Percentiles rank a stretch among this genome's conserved stretches.
These are phyloP conservation scores for Gasteruption jaculator DNA, from an alignment of 2,888 invertebrate species.

Conservation along the genomic window DNA sequence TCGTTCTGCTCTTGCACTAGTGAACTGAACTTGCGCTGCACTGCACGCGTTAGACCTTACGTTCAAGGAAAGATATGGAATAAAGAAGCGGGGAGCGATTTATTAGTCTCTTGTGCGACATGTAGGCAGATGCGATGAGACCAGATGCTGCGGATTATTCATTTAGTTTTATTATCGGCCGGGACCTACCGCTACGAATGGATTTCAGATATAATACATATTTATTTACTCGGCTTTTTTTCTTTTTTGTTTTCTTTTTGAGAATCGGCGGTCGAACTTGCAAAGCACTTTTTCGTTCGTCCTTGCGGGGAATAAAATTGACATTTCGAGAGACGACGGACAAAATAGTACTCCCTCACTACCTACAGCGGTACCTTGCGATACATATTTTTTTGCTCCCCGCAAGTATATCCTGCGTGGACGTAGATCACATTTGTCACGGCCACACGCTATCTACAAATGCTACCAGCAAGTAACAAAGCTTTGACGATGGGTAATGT, in stretches of 20 bases:
- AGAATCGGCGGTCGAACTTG: not conserved
- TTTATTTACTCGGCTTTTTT: not conserved
- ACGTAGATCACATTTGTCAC: slow-evolving; percentile 40
- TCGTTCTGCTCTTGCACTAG: too few species aligned
- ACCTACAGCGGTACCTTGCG: slow-evolving; percentile 26
- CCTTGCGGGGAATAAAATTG: slow-evolving; percentile 13
- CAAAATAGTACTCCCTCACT: too few species aligned
- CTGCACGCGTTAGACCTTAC: too few species aligned
- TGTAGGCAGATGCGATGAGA: slow-evolving; percentile 33
- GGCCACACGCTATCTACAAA: slow-evolving; percentile 30
- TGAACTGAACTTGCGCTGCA: too few species aligned
- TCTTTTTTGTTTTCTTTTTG: not conserved
- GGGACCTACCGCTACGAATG: slow-evolving; percentile 21
- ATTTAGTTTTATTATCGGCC: slow-evolving; percentile 28
- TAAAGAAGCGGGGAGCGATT: slow-evolving; percentile 29
- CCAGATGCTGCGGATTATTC: slow-evolving; percentile 35
- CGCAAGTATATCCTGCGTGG: slow-evolving; percentile 25
- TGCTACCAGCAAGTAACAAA: slow-evolving; percentile 30
- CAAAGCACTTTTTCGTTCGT: slow-evolving; percentile 6
- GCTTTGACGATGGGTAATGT: slow-evolving; percentile 18
- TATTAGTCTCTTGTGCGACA: slow-evolving; percentile 34
- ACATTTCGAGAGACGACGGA: not conserved
- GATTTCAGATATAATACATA: slow-evolving; percentile 2
- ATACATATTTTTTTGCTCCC: slow-evolving; percentile 23
- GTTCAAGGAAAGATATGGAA: too few species aligned